Evolutionary conservation across 2,888 invertebrate species (phyloP), one percentile per base, ranked within the genome.

Genomic region (Pardosa pseudoannulata): DNA sequence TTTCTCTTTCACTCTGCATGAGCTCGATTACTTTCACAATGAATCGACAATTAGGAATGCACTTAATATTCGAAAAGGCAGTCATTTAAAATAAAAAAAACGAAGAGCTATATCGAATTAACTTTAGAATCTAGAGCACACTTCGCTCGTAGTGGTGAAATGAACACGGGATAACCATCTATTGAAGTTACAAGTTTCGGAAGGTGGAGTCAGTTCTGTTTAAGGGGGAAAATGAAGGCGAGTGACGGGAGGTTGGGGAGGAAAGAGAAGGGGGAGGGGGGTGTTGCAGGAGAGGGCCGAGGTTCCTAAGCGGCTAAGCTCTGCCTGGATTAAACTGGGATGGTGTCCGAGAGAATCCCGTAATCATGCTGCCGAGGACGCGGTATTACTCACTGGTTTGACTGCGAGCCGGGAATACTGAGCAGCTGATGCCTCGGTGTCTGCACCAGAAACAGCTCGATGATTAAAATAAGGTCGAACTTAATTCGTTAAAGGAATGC

Each of bases 371-470:
- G 64, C 31, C 70, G 50, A 46, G 79, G 72, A 65, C 23, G 64
- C 27, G 64, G 76, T 50, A 83, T 83, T 83, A 83, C 76, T 83
- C 82, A 83, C 76, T 71, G 46, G 56, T 32, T 31, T 7, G 36
- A 23, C 28, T 28, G 28, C 71, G 50, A 31, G 29, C 31, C 32
- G 6, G 32, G 82, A 75, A 83, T 83, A 83, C 19, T 76, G 64
- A 83, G 50, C 75, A 72, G 67, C 67, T 67, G 67, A 23, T 23
- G 19, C 19, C 23, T 23, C 11, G 23, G 16, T 23, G 1, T 36
- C 36, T 36, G 36, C 6, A n/a, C 16, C n/a, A n/a, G 56, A 11
- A 46, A 5, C 19, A 23, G 23, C 56, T 23, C 23, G 23, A 23
- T 56, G 56, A 19, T 56, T 56, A 56, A 56, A 23, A 23, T 16